Percentiles rank a stretch among this genome's conserved stretches.
Evolutionary conservation across 2,797 vertebrate species (phyloP).

Genomic region (Propithecus perrieri): DNA sequence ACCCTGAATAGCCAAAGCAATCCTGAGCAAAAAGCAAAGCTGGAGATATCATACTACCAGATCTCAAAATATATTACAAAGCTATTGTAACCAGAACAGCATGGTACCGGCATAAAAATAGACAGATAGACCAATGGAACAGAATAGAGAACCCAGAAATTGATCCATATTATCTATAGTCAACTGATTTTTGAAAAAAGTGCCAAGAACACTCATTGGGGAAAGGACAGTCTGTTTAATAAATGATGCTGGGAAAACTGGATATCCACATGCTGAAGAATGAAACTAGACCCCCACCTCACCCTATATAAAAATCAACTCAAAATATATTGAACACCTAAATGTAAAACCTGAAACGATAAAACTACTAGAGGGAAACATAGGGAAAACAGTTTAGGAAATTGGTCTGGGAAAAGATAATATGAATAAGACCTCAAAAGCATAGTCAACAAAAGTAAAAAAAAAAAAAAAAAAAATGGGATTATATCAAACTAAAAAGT

Average conservation of each 20-base stretch:
- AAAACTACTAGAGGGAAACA: not conserved
- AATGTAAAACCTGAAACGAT: not conserved
- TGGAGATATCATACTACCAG: not conserved
- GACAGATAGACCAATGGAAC: not conserved
- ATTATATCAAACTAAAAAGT: not conserved
- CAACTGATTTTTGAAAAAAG: not conserved
- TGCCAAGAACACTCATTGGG: not conserved
- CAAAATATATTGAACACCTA: not conserved
- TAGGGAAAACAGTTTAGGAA: not conserved
- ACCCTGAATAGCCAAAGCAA: not conserved
- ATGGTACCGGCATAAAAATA: not conserved
- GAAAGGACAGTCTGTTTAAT: not conserved
- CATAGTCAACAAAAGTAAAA: not conserved
- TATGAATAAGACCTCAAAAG: not conserved
- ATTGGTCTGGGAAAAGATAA: not conserved
- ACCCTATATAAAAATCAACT: not conserved
- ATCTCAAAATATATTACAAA: not conserved
- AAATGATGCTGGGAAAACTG: not conserved
- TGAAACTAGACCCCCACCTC: not conserved
- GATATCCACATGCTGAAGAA: not conserved
- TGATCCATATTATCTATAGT: not conserved
- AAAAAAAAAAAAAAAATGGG: not conserved
- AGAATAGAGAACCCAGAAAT: not conserved
- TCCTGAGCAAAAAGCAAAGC: not conserved
- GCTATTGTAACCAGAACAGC: not conserved